Evolutionary conservation across 2,797 vertebrate genomes (phyloP).

Genomic region (Vespertilio murinus): DNA sequence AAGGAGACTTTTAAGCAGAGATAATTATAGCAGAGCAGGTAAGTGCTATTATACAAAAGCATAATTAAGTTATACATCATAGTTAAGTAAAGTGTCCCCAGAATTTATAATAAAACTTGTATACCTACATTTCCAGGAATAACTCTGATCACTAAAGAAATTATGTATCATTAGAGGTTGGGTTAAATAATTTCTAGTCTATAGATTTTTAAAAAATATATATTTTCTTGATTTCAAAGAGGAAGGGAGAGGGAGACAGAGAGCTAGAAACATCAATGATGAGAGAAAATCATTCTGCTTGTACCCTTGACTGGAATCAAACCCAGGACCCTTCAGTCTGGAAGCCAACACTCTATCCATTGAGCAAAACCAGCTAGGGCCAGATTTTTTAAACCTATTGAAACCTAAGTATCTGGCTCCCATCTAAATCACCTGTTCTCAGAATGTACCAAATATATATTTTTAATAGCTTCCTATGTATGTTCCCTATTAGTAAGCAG

Average conservation of each 20-base stretch:
- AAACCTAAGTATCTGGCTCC: not conserved
- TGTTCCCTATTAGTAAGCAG: not conserved
- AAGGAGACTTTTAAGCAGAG: not conserved
- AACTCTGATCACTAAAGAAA: conserved; percentile 27
- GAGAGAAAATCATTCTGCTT: too few species aligned
- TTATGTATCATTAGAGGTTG: not conserved
- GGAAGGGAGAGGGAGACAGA: too few species aligned
- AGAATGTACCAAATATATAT: not conserved
- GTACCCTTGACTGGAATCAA: too few species aligned
- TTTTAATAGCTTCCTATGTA: not conserved
- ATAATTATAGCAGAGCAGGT: not conserved
- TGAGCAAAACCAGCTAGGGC: too few species aligned
- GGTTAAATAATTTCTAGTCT: conserved; percentile 47
- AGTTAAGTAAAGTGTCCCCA: not conserved
- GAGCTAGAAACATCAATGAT: too few species aligned
- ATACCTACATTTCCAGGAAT: not conserved
- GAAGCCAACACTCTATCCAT: too few species aligned
- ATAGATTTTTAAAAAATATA: not conserved
- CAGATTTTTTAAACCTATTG: not conserved
- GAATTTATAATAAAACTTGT: conserved; percentile 9
- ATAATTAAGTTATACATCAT: not conserved
- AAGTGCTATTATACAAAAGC: not conserved
- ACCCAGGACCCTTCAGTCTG: too few species aligned
- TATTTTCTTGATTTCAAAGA: too few species aligned
- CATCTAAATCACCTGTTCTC: not conserved